phyloP scores from a whole-genome alignment of 2,888 invertebrate species.

The Anticlea derivata region DNA sequence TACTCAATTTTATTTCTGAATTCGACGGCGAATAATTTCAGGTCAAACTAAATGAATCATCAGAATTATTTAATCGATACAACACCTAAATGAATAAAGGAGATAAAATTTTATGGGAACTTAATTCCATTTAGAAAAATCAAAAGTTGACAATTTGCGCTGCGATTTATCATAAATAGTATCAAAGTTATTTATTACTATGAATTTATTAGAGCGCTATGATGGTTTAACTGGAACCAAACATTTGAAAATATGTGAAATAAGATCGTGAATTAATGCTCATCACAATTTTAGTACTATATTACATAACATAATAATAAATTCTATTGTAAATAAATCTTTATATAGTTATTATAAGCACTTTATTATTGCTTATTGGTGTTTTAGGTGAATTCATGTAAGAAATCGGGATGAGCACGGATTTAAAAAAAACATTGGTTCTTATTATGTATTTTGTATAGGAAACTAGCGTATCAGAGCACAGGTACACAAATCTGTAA shows the following conservation, averaged over 20 bases:
- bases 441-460: conserved; percentile 42
- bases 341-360: conserved; percentile 41
- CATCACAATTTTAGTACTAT: conserved; percentile 60
- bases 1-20: not conserved
- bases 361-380: conserved; percentile 47
- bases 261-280: conserved; percentile 69
- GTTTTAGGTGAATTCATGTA: conserved; percentile 29
- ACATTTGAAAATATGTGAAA: conserved; percentile 83
- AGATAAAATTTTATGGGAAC: conserved; percentile 70
- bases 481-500: conserved; percentile 42
- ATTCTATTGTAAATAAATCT: conserved; percentile 42
- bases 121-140: conserved; percentile 80
- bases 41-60: not conserved
- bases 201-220: conserved; percentile 45
- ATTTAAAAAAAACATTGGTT: conserved; percentile 47
- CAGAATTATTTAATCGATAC: conserved; percentile 37
- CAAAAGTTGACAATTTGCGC: conserved; percentile 53
- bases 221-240: conserved; percentile 50
- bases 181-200: conserved; percentile 44
- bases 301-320: conserved; percentile 31
- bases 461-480: conserved; percentile 59
- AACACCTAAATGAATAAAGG: conserved; percentile 64
- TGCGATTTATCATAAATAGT: conserved; percentile 45
- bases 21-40: not conserved
- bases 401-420: conserved; percentile 74